phyloP scores from a whole-genome alignment of 2,888 invertebrate genomes.

The Calliphora vomitoria region DNA sequence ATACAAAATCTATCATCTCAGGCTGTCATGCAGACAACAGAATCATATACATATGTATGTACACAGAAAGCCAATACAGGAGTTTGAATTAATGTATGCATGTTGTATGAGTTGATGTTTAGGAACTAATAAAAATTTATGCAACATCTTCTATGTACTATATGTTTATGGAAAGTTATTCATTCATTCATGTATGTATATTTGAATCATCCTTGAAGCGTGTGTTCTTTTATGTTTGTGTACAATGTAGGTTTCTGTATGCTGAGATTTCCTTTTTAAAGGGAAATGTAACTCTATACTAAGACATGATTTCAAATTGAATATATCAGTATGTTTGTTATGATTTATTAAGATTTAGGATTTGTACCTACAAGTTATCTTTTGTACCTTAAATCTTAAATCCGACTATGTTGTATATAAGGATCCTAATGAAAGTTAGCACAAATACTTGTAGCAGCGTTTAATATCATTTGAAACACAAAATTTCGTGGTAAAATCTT shows the following conservation, averaged over 20 bases:
- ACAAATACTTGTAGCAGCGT: no score
- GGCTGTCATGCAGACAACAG: background rate
- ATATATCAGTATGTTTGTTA: background rate
- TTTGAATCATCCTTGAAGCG: background rate
- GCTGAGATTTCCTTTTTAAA: background rate
- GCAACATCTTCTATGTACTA: conserved; percentile 6
- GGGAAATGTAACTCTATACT: background rate
- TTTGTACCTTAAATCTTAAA: no score
- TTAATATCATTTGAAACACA: no score
- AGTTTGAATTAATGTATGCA: background rate
- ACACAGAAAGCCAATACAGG: background rate
- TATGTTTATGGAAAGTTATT: background rate
- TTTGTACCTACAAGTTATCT: no score
- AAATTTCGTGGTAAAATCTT: no score
- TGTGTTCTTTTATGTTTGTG: background rate
- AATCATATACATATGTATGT: no score
- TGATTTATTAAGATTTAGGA: no score
- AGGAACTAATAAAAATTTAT: conserved; percentile 28
- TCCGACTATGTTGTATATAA: no score
- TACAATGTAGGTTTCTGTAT: background rate
- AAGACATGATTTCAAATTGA: background rate
- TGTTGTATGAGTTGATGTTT: conserved; percentile 12
- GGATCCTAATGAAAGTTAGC: no score
- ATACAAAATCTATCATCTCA: conserved; percentile 16
- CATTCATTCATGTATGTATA: background rate